phyloP scores from a whole-genome alignment of 2,113 vertebrate genomes.

The Eulemur macaco region DNA sequence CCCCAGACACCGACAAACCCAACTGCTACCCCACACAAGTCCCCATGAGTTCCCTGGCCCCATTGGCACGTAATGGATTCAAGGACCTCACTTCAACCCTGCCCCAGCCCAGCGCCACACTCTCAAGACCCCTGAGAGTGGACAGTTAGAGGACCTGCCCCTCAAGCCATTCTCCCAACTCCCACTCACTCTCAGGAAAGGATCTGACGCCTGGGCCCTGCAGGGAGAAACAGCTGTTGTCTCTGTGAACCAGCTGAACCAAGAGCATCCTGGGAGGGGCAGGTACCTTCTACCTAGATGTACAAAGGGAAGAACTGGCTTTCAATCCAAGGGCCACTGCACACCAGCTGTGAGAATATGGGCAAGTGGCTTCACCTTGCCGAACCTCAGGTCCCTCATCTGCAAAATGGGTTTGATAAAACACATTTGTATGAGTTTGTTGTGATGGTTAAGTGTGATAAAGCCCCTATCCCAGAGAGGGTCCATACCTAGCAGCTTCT shows the following conservation, averaged over 20 bases:
- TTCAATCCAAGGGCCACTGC: neutral
- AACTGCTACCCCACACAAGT: neutral
- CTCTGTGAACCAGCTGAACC: neutral
- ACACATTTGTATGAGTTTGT: neutral
- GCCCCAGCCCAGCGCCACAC: neutral
- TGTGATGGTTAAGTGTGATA: neutral
- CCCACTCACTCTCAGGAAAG: neutral
- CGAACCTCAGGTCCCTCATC: neutral
- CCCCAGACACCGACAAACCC: neutral
- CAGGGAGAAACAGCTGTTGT: neutral
- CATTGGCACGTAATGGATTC: rapidly evolving
- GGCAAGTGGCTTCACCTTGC: neutral
- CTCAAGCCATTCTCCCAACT: neutral
- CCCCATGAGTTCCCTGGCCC: neutral
- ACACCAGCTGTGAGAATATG: neutral
- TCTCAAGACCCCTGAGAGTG: neutral
- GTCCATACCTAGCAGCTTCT: neutral
- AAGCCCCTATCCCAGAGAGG: neutral
- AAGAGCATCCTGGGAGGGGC: neutral
- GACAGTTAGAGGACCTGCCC: neutral
- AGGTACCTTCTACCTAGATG: neutral
- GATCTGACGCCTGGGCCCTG: neutral
- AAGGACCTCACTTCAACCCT: neutral
- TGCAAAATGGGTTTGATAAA: neutral
- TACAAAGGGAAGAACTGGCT: neutral